Evolutionary conservation across 1,140 invertebrate genomes (phyloP).

Genomic region (Zaprionus nigranus): DNA sequence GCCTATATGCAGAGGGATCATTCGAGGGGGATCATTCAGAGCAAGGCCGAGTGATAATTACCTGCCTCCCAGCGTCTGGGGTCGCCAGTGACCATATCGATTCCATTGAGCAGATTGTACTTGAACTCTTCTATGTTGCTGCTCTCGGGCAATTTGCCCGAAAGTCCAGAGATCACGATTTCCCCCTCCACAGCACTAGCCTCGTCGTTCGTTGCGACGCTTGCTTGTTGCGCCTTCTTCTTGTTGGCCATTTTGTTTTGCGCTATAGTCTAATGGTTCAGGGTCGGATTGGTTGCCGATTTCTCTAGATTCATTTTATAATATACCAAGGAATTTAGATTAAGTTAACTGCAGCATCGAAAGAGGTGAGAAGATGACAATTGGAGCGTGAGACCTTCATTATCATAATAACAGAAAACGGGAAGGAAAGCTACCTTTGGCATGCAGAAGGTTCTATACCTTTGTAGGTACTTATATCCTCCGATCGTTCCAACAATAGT

Average conservation of each 20-base stretch:
- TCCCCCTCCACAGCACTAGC: conserved; percentile 84
- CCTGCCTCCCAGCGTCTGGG: conserved; percentile 91
- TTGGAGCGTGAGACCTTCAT: background rate
- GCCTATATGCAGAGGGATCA: conserved; percentile 56
- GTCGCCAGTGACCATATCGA: conserved; percentile 95
- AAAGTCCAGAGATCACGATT: conserved; percentile 95
- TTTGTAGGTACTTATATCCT: no score
- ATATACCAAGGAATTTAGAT: background rate
- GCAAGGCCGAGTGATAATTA: conserved; percentile 20
- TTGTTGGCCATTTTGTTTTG: conserved; percentile 53
- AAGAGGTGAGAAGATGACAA: background rate
- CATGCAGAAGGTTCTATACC: no score
- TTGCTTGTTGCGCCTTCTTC: conserved; percentile 42
- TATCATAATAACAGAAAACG: background rate
- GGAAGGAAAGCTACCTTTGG: no score
- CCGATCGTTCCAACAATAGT: no score
- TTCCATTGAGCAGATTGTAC: conserved; percentile 92
- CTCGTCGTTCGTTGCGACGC: conserved; percentile 20
- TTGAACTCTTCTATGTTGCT: conserved; percentile 95
- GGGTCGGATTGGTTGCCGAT: conserved; percentile 26
- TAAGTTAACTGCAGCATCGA: background rate
- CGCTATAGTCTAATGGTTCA: conserved; percentile 36
- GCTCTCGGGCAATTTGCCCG: conserved; percentile 95
- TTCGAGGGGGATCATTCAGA: background rate
- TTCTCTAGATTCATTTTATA: background rate